Evolutionary conservation across 2,888 invertebrate species (phyloP), one percentile per base, ranked within the genome.

Genomic region (Nasonovia ribisnigri): DNA sequence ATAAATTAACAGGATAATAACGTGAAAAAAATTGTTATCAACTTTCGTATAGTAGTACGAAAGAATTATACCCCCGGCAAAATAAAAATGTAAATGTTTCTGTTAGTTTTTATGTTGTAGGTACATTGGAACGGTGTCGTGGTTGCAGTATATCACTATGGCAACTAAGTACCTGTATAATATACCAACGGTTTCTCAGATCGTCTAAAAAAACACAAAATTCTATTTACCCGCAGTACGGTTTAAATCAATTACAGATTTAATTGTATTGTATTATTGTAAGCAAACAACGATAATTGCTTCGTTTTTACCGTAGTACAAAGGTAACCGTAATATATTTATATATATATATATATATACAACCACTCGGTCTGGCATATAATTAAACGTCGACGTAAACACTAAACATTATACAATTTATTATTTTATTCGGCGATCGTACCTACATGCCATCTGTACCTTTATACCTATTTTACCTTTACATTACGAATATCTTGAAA

Each of bases 211-310:
- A 57, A 89, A 89, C 36, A 54, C 29, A 57, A 89, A 89, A 89
- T 26, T 6, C 43, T 43, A 42, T 89, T 57, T 77, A 42, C 77
- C 36, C 20, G 6, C 26, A 29, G 10, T 54, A 57, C 42, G 54
- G 16, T 54, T 16, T 57, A 57, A 89, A 89, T 89, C 57, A 89
- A 89, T 89, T 89, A 88, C 11, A 54, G 54, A 36, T 29, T 29
- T 89, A 42, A 51, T 88, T 88, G 51, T 86, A 77, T 86, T 46
- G 42, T 26, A 54, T 88, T 88, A 88, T 36, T 54, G 54, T 42
- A 42, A 88, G 42, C 26, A 88, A 88, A 88, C 36, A 51, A 36
- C 4, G n/a, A 36, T 36, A 24, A 88, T 36, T 36, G 36, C 36
- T 36, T 77, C 36, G 36, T 77, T 77, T 77, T 77, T 77, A 77